Base-by-base conservation (phyloP, 2,113 vertebrate genomes). In the Manacus vitellinus region DNA sequence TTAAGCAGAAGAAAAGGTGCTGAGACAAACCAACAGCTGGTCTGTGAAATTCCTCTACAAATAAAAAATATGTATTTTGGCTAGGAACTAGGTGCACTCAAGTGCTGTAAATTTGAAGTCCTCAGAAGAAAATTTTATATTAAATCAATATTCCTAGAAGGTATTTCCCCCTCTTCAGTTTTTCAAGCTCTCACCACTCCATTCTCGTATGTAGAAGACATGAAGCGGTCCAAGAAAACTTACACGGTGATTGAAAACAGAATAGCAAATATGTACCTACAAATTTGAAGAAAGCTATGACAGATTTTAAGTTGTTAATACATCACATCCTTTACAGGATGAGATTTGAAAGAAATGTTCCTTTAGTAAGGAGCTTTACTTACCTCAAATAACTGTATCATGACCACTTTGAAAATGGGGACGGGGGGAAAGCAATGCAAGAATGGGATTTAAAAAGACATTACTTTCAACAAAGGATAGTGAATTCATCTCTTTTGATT, bases 231-330 rank as follows among this genome's bases (percentile, higher is more conserved):
- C 75, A 77, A 90, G 15, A 92, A 89, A 97, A 87, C 73, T 79
- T 93, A 71, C 66, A 66, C 8, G 23, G 61, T 77, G 77, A 91
- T 85, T 95, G 44, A 91, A 96, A 94, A 92, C 30, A 94, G 39
- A 84, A 66, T 65, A 44, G 31, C 43, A 94, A 55, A 83, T 86
- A 58, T 10, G n/a, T 80, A 85, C 49, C 47, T 82, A 59, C 63
- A 92, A 90, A 91, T 71, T 71, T 35, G 7, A 95, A 86, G 35
- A 86, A 95, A 80, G 23, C 43, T 72, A 59, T 78, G 10, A 58
- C 54, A 83, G 56, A 74, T 55, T 80, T 43, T 24, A 54, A 62
- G 55, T 15, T 82, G 21, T 25, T 58, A 70, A 55, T 23, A 58
- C 9, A 78, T 37, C 59, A 12, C 28, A 9, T 39, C 37, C 20